Base-by-base conservation (phyloP, 37 sponge, comb jelly and placozoan genomes). In the Bolinopsis microptera region DNA sequence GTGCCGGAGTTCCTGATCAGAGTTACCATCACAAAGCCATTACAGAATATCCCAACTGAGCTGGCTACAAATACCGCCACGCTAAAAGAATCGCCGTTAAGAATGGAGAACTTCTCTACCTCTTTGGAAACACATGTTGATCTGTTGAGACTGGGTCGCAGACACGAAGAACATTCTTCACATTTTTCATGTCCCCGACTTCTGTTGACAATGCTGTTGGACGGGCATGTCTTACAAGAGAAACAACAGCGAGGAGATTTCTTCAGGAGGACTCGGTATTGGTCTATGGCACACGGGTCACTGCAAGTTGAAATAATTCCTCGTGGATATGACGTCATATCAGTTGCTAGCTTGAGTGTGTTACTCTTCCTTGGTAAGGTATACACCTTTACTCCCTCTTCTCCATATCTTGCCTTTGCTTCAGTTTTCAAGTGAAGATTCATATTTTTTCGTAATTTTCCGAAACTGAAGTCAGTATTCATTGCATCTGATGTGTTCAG, bases 221-320 rank as follows among this genome's bases (percentile, higher is more conserved):
- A 5, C 18, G 61, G 1, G 30, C 90, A 86, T 18, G 40, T 36
- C 61, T 26, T 86, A 27, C 90, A 86, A 2, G 90, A 36, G 61
- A 41, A 86, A 34, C 90, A 86, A 86, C 90, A 86, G 13, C 90
- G 1, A 8, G 90, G 90, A 39, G 38, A 16, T 27, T 86, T 27
- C 61, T 86, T 86, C 18, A 77, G 36, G 33, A 77, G 35, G 36
- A 77, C 90, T 24, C 36, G 25, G 61, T 86, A 86, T 39, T 86
- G 90, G 3, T 41, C 36, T 5, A 38, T 0, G 8, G 9, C 28
- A 86, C 90, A 86, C 28, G 90, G 90, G 0, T 86, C 61, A 86
- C 90, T 86, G 48, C 90, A 86, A 0, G 36, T 23, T 24, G 90
- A 86, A 0, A 41, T n/a, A 5, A 86, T 86, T 40, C 36, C 61